A percentile compares a stretch with the other conserved stretches of the same genome.
Conservation (phyloP, 2,888 invertebrate genomes). For the Tyria jacobaeae region DNA sequence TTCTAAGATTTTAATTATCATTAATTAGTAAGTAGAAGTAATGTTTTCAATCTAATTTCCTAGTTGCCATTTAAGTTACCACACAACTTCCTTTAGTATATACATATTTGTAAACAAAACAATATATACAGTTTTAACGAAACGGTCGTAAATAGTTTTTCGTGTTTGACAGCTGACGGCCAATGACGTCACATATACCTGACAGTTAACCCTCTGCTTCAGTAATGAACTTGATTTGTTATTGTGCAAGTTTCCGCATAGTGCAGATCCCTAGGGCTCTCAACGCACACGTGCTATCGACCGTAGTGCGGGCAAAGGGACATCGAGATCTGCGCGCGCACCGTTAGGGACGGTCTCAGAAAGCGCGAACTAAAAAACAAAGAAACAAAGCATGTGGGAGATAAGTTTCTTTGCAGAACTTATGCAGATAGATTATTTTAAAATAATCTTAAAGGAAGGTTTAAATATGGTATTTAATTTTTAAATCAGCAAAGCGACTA, state of each 20-base stretch:
- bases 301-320: constrained; percentile 55
- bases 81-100: neutral
- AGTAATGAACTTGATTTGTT: constrained; percentile 35
- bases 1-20: neutral
- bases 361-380: constrained; percentile 21
- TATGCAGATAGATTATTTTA: constrained; percentile 1
- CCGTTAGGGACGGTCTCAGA: neutral
- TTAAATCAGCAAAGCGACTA: no score
- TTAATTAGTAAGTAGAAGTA: no score
- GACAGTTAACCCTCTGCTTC: constrained; percentile 14
- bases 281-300: constrained; percentile 66
- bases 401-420: neutral
- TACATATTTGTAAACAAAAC: neutral
- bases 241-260: constrained; percentile 48
- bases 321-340: constrained; percentile 51
- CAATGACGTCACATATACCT: constrained; percentile 3
- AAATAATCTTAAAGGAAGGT: neutral
- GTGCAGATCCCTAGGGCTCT: constrained; percentile 36
- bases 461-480: no score
- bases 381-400: constrained; percentile 4
- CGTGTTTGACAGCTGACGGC: constrained; percentile 4
- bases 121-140: neutral
- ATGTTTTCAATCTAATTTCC: no score
- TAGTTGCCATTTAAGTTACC: neutral
- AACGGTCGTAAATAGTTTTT: neutral